Conservation (phyloP, 2,113 vertebrate genomes). For the Malurus cyaneus region DNA sequence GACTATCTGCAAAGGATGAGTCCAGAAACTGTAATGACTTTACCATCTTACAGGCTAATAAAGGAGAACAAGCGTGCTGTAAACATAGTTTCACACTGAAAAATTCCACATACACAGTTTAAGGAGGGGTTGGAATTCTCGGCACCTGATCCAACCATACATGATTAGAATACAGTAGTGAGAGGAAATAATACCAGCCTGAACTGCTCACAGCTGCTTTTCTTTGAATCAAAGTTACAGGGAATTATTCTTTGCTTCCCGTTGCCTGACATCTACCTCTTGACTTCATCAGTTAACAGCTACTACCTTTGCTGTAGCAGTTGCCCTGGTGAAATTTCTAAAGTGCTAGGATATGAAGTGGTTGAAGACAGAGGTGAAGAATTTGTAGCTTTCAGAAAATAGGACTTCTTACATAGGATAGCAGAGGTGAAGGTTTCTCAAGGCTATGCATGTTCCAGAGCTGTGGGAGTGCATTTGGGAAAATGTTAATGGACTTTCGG, state of each 20-base stretch:
- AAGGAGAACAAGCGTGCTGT: neutral
- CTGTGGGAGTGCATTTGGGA: neutral
- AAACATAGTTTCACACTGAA: neutral
- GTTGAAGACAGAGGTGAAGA: neutral
- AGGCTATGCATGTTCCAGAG: neutral
- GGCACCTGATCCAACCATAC: neutral
- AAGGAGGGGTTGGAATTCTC: neutral
- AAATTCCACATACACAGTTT: neutral
- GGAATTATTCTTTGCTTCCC: neutral
- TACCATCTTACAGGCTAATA: neutral
- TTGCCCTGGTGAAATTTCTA: neutral
- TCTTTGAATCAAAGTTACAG: neutral
- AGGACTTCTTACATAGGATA: neutral
- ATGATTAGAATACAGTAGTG: neutral
- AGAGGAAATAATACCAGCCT: neutral
- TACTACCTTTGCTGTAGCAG: neutral
- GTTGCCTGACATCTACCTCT: neutral
- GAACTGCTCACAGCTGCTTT: neutral
- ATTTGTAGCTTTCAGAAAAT: neutral
- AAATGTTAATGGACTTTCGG: neutral
- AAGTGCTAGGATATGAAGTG: neutral
- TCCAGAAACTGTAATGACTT: neutral
- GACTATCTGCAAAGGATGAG: neutral
- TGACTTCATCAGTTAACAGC: neutral
- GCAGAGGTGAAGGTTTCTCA: neutral